Conservation (phyloP, 2,888 invertebrate genomes). For the Tetropium fuscum region DNA sequence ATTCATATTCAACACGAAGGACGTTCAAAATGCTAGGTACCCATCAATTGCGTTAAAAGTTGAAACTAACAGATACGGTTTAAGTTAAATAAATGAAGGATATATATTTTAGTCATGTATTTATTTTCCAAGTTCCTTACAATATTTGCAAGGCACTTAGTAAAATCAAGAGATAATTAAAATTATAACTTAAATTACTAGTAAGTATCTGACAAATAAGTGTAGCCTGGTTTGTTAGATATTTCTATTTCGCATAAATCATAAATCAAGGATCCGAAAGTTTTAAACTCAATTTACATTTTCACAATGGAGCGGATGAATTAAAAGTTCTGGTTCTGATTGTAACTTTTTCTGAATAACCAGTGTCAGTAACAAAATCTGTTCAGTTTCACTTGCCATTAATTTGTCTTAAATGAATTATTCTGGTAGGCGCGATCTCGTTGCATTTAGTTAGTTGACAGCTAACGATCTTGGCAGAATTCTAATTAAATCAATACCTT, state of each 20-base stretch:
- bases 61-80: no score
- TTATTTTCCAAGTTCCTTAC: no score
- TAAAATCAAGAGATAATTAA: no score
- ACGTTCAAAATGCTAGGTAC: no score
- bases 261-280: slow-evolving; percentile 20
- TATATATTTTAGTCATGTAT: no score
- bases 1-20: no score
- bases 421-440: slow-evolving; percentile 10
- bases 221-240: no score
- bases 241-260: slow-evolving; percentile 14
- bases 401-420: slow-evolving; percentile 42
- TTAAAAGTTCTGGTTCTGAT: slow-evolving; percentile 2
- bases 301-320: slow-evolving; percentile 11
- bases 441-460: slow-evolving; percentile 11
- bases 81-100: no score
- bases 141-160: no score
- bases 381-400: slow-evolving; percentile 36
- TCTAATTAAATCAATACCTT: slow-evolving; percentile 19
- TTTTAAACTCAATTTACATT: slow-evolving; percentile 28
- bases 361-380: slow-evolving; percentile 24
- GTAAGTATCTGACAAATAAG: no score
- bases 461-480: slow-evolving; percentile 7
- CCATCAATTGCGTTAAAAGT: no score
- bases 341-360: slow-evolving; percentile 13
- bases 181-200: no score